phyloP scores from a whole-genome alignment of 2,113 vertebrate genomes.

The Procavia capensis region DNA sequence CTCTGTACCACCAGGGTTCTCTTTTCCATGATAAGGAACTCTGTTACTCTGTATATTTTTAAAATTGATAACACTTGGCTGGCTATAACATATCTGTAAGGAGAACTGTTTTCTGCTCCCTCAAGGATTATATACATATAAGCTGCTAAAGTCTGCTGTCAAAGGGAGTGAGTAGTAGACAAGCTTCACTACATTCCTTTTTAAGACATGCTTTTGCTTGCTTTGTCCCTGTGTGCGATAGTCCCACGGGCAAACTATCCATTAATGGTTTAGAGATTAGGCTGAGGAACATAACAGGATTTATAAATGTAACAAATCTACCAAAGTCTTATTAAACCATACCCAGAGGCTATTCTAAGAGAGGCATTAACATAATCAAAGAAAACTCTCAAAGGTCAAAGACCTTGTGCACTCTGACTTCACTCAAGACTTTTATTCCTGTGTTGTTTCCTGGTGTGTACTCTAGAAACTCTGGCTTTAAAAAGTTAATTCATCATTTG shows the following conservation, averaged over 20 bases:
- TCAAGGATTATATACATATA: not conserved
- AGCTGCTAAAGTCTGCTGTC: not conserved
- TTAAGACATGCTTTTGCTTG: not conserved
- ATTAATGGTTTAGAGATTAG: not conserved
- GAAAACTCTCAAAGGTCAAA: not conserved
- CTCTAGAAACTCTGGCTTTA: not conserved
- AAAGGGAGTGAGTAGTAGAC: not conserved
- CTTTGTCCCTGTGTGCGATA: not conserved
- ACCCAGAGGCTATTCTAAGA: not conserved
- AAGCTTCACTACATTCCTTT: not conserved
- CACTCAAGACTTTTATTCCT: not conserved
- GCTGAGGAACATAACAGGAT: not conserved
- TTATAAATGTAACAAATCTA: not conserved
- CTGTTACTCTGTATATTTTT: not conserved
- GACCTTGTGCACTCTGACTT: not conserved
- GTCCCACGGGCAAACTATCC: not conserved
- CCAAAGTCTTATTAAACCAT: not conserved
- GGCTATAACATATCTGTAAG: not conserved
- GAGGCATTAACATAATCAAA: not conserved
- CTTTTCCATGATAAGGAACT: not conserved
- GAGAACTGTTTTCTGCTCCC: not conserved
- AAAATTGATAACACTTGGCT: not conserved
- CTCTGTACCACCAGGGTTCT: too few species aligned
- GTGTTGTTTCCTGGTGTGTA: not conserved
- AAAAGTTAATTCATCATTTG: not conserved